Percentiles rank a stretch among this genome's conserved stretches.
Evolutionary conservation across 2,888 invertebrate genomes (phyloP).

Genomic region (Lamproptera curius): DNA sequence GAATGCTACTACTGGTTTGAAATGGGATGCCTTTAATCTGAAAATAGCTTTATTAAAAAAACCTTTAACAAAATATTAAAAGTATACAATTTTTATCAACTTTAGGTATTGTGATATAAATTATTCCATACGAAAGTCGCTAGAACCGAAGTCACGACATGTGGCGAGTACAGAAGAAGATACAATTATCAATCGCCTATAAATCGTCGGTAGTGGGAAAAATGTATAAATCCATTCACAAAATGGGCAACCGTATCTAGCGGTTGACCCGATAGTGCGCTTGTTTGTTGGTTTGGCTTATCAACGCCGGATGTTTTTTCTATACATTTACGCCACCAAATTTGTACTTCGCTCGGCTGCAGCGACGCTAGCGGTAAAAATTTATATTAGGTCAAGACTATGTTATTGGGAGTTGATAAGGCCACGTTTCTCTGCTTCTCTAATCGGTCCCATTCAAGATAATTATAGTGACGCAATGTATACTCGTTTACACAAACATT

Average conservation of each 20-base stretch:
- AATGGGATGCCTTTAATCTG: too few relatives aligned
- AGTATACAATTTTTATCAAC: too few relatives aligned
- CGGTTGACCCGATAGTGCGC: slow-evolving; percentile 71
- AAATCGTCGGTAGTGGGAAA: slow-evolving; percentile 41
- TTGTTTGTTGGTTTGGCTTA: slow-evolving; percentile 76
- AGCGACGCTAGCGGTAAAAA: slow-evolving; percentile 60
- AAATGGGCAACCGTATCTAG: slow-evolving; percentile 65
- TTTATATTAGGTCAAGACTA: slow-evolving; percentile 65
- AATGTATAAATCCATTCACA: slow-evolving; percentile 55
- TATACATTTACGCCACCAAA: slow-evolving; percentile 72
- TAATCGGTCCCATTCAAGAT: slow-evolving; percentile 34
- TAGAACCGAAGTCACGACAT: too few relatives aligned
- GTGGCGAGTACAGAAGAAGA: too few relatives aligned
- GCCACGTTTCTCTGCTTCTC: slow-evolving; percentile 40
- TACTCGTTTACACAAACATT: too few relatives aligned
- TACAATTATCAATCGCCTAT: slow-evolving; percentile 8
- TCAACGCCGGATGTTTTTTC: slow-evolving; percentile 78
- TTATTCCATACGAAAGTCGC: too few relatives aligned
- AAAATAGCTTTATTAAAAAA: too few relatives aligned
- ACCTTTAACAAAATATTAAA: too few relatives aligned
- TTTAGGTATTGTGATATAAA: too few relatives aligned
- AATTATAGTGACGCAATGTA: neutral
- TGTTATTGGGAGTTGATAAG: slow-evolving; percentile 39
- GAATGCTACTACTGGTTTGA: too few relatives aligned
- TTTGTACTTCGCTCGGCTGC: slow-evolving; percentile 61